Conservation (phyloP, 1,140 invertebrate species). For the Euglossa dilemma region DNA sequence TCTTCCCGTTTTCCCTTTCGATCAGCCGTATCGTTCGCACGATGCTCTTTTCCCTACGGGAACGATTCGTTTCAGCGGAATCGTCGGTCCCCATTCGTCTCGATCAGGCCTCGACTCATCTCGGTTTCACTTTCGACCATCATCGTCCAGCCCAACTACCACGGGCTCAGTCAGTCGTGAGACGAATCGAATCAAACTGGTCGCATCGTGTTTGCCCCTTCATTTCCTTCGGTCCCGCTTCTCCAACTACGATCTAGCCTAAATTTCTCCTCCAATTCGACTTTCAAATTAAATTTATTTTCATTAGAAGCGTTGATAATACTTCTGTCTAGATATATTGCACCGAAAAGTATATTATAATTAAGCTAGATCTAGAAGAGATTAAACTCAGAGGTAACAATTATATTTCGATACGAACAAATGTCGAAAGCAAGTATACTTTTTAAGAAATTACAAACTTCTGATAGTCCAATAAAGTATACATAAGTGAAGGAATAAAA, state of each 20-base stretch:
- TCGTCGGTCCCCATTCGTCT: neutral
- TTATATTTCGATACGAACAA: too few species aligned
- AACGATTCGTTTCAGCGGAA: slow-evolving; percentile 6
- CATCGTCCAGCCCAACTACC: neutral
- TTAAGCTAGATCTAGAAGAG: too few species aligned
- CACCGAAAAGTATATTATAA: too few species aligned
- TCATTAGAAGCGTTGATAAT: too few species aligned
- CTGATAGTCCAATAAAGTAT: too few species aligned
- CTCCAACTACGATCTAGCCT: too few species aligned
- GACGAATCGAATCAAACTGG: neutral
- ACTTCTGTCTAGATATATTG: too few species aligned
- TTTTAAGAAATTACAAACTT: too few species aligned
- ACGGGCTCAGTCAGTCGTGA: neutral
- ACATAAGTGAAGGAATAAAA: too few species aligned
- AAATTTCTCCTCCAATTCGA: neutral
- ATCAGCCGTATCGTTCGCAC: slow-evolving; percentile 24
- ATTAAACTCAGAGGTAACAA: too few species aligned
- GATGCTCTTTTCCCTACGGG: slow-evolving; percentile 11
- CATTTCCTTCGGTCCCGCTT: neutral
- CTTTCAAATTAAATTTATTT: too few species aligned
- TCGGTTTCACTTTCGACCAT: slow-evolving; percentile 21
- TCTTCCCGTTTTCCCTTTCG: slow-evolving; percentile 58
- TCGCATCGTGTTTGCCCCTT: neutral
- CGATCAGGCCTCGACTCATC: neutral
- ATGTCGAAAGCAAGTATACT: too few species aligned